A percentile compares a stretch with the other conserved stretches of the same genome.
phyloP scores from a whole-genome alignment of 2,888 invertebrate genomes.

The Scelioninae gen. 1 region DNA sequence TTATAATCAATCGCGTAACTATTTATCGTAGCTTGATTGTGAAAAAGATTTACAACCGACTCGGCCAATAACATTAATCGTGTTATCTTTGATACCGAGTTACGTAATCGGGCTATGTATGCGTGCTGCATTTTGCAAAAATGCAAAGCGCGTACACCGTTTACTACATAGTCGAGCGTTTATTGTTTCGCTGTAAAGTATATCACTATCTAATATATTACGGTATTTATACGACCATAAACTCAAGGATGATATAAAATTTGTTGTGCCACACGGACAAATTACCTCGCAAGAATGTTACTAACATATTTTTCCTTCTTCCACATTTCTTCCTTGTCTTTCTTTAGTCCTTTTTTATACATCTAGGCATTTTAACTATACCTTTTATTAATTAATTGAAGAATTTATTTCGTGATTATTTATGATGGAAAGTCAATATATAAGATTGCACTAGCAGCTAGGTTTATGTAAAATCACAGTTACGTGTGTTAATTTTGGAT shows the following conservation, averaged over 20 bases:
- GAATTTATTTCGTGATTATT: conserved; percentile 18
- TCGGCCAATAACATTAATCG: conserved; percentile 51
- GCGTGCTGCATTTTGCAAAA: conserved; percentile 47
- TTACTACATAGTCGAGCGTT: conserved; percentile 42
- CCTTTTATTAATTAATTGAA: conserved; percentile 36
- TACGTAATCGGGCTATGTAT: conserved; percentile 47
- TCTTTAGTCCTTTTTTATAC: not conserved
- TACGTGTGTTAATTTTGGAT: not conserved
- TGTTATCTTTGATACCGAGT: conserved; percentile 50
- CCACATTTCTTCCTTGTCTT: conserved; percentile 4
- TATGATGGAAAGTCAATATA: conserved; percentile 8
- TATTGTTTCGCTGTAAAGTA: conserved; percentile 66
- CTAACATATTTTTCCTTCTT: conserved; percentile 14
- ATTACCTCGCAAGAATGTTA: conserved; percentile 48
- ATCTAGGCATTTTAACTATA: conserved; percentile 35
- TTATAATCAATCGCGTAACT: conserved; percentile 31
- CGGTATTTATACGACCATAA: conserved; percentile 63
- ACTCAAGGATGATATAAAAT: conserved; percentile 60
- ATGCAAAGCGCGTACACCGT: conserved; percentile 42
- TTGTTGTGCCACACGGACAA: conserved; percentile 48
- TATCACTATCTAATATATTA: conserved; percentile 65
- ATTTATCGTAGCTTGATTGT: conserved; percentile 32
- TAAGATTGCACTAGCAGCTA: not conserved
- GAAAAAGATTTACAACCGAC: conserved; percentile 46
- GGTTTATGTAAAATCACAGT: conserved; percentile 11